Evolutionary conservation across 2,888 invertebrate species (phyloP), one percentile per base, ranked within the genome.

Genomic region (Conus canariensis): DNA sequence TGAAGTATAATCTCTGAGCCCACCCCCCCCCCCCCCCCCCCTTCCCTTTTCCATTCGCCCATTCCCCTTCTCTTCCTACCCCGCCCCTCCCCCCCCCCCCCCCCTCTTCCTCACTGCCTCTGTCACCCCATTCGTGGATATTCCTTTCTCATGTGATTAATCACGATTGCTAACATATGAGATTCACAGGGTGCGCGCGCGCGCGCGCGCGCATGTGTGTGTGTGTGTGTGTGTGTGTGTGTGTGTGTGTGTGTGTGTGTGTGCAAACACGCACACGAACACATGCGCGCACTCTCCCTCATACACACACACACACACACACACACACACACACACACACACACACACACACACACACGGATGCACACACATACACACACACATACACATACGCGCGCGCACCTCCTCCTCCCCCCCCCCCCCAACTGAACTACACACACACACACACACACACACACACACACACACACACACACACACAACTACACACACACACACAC

Each of bases 191-290:
- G 77, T 30, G 30, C 5, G 30, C 9, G 77, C 25, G 30, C 9
- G 77, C 5, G 77, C 45, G 77, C 8, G 30, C 10, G 77, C 4
- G 16, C 7, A 45, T 77, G 30, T 30, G 77, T 77, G 77, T 77
- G 25, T 77, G 77, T 77, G 77, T 77, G 77, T 30, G 77, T 77
- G 77, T 77, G 77, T 30, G 77, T 77, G 77, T 30, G 77, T 77
- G 16, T 77, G 77, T 77, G 77, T 77, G 77, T 77, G 77, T 77
- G 77, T 30, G 30, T 77, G 25, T 77, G 70, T 70, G 70, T 22
- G 70, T 22, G 70, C 22, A 19, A 7, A 19, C 19, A 56, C 56
- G 22, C 56, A 82, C 82, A 82, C 56, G n/a, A 16, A 56, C 56
- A 56, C 56, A 56, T n/a, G n/a, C 56, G n/a, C 56, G n/a, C 56